Conservation (phyloP, 2,113 vertebrate genomes). For the Anthoscopus minutus region DNA sequence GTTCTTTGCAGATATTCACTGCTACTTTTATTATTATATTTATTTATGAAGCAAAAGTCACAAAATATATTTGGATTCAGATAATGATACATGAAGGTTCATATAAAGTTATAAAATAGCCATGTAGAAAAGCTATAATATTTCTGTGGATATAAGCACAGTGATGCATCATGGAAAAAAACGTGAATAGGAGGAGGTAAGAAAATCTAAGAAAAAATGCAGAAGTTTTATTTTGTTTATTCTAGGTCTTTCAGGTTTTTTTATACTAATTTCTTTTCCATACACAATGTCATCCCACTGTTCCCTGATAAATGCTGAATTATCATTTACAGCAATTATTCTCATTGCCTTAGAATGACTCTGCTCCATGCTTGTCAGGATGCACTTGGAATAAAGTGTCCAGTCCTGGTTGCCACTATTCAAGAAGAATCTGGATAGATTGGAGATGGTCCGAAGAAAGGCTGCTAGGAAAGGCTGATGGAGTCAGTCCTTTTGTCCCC, state of each 20-base stretch:
- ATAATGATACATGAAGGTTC: not conserved
- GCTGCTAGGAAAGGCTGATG: not conserved
- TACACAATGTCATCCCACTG: not conserved
- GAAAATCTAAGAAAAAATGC: not conserved
- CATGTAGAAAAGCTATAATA: not conserved
- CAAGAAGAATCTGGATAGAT: not conserved
- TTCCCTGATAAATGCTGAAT: not conserved
- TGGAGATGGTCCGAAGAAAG: not conserved
- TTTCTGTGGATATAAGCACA: not conserved
- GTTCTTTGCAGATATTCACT: not conserved
- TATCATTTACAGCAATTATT: not conserved
- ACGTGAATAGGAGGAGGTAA: not conserved
- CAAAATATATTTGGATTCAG: not conserved
- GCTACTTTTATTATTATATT: not conserved
- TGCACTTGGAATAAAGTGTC: not conserved
- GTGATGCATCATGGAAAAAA: not conserved
- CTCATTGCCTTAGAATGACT: not conserved
- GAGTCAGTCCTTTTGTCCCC: not conserved
- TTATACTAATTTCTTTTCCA: not conserved
- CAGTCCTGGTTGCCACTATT: not conserved
- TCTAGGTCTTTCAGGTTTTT: not conserved
- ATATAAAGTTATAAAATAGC: not conserved
- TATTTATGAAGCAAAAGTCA: not conserved
- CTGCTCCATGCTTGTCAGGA: rapidly evolving
- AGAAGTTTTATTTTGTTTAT: not conserved